A percentile compares a stretch with the other conserved stretches of the same genome.
Conservation (phyloP, 2,888 invertebrate species). For the Hydraecia micacea region DNA sequence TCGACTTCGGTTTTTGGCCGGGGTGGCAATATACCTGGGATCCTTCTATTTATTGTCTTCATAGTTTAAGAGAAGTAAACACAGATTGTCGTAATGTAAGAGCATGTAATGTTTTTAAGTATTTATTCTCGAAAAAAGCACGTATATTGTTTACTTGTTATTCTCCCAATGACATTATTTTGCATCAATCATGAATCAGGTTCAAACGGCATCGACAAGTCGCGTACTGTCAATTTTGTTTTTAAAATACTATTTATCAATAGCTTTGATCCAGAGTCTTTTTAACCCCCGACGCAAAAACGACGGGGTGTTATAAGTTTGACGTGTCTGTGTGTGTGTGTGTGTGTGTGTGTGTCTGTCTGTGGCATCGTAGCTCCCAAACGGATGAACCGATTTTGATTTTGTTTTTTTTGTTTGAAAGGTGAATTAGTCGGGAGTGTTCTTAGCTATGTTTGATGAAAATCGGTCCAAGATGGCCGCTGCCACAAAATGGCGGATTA, state of each 20-base stretch:
- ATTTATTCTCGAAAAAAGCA: background rate
- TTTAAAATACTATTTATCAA: background rate
- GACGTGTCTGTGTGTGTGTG: no score
- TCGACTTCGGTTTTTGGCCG: slow-evolving; percentile 87
- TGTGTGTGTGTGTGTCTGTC: no score
- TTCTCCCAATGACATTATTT: background rate
- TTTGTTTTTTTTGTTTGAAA: no score
- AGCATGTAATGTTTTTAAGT: no score
- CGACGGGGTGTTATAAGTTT: no score
- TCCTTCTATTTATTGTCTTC: slow-evolving; percentile 82
- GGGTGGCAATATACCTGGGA: slow-evolving; percentile 86
- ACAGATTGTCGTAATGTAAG: slow-evolving; percentile 7
- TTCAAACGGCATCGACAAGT: background rate
- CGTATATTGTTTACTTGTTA: slow-evolving; percentile 2
- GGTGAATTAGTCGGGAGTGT: no score
- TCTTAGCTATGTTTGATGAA: no score
- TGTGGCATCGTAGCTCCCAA: no score
- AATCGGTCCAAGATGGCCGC: no score
- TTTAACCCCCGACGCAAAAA: no score
- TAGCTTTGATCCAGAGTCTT: background rate
- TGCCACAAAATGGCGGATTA: no score
- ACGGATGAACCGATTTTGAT: no score
- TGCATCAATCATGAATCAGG: background rate
- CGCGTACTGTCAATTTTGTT: slow-evolving; percentile 1
- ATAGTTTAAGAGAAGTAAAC: slow-evolving; percentile 64